Evolutionary conservation across 2,113 vertebrate species (phyloP).

Genomic region (Regulus satrapa): DNA sequence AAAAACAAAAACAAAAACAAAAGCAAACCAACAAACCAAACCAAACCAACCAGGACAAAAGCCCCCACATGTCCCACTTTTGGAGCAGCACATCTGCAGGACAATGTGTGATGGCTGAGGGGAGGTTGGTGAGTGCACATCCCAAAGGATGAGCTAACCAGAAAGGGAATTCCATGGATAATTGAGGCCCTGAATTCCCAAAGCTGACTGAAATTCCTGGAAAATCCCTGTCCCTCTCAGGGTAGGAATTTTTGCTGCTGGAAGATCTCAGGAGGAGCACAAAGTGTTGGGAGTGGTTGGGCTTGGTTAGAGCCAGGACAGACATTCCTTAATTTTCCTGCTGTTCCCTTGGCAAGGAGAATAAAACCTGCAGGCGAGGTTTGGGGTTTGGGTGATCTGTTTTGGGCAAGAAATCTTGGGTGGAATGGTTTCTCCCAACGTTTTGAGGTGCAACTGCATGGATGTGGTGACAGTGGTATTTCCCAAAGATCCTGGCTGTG

Average conservation of each 20-base stretch:
- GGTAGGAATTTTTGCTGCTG: not conserved
- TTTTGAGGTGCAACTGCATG: accelerated
- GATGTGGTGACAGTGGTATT: not conserved
- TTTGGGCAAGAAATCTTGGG: not conserved
- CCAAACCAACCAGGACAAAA: not conserved
- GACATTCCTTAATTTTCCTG: not conserved
- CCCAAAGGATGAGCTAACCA: not conserved
- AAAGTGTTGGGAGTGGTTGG: not conserved
- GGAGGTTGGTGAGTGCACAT: not conserved
- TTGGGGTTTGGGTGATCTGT: not conserved
- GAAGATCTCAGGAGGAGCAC: not conserved
- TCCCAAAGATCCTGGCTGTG: not conserved
- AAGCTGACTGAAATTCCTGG: not conserved
- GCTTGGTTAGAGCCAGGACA: not conserved
- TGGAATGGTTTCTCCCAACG: not conserved
- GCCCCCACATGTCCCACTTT: accelerated
- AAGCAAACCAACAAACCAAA: accelerated
- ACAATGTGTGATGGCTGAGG: accelerated
- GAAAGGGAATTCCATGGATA: not conserved
- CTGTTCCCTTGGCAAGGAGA: not conserved
- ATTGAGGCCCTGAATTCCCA: not conserved
- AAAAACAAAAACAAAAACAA: accelerated
- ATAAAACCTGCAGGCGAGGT: not conserved
- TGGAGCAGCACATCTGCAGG: too few relatives aligned
- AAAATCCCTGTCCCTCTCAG: not conserved